Evolutionary conservation across 2,888 invertebrate species (phyloP), one percentile per base, ranked within the genome.

Genomic region (Synergus japonicus): DNA sequence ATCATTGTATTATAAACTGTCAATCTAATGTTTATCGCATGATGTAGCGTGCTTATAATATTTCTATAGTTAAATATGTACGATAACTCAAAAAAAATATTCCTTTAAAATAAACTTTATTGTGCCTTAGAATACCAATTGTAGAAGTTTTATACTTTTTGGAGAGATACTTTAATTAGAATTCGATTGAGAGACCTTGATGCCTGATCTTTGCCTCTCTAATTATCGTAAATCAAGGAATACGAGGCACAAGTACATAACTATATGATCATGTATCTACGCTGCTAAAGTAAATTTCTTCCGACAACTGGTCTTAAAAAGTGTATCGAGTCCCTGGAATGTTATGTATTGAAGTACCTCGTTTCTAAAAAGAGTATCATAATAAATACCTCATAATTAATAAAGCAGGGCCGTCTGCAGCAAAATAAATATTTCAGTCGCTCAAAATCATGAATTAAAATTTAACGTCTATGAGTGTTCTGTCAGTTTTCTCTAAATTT

Each of bases 381-480:
- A n/a, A 54, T 54, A 54, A 54, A 54, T n/a, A 54, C 8, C 54
- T 54, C 54, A n/a, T n/a, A 54, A 54, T 54, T 54, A 54, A 54
- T 54, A 54, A 54, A 8, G n/a, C 54, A 54, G n/a, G 8, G 54
- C 54, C 54, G 54, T 8, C 8, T n/a, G 8, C 9, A 54, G n/a
- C n/a, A n/a, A n/a, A n/a, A 54, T 49, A 49, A 7, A 15, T 49
- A 15, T n/a, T 12, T 54, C 12, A 54, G 15, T 7, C 8, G 2
- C 54, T 54, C 13, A 54, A 15, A 8, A 2, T n/a, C 7, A 29
- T 29, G 22, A 29, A 29, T 29, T 29, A 29, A 29, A 29, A 1
- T 29, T 29, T 29, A 29, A 2, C 22, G 22, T 29, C 22, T 29
- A 29, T 29, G 0, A 29, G 2, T 29, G 1, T 29, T 2, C 1